Base-by-base conservation (phyloP, 53 echinoderm and acorn worm genomes). In the Temnopleurus reevesii region DNA sequence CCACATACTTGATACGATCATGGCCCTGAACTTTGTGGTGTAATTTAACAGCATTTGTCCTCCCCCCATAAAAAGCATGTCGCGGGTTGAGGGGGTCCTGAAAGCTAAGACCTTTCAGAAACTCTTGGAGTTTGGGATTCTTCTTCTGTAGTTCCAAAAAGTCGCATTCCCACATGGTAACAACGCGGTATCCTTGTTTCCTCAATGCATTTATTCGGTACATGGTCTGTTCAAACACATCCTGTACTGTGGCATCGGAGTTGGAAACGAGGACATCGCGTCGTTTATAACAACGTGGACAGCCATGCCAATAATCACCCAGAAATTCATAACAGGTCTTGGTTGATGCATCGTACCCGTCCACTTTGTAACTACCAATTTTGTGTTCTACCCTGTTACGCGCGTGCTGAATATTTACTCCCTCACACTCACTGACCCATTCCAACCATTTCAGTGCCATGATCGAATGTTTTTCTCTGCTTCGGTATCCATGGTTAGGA, bases 401-500 rank as follows among this genome's bases (percentile, higher is more conserved):
- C 1, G 60, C 86, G 27, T 91, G 60, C 60, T 77, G 26, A 77
- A 92, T 85, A 65, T 90, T 46, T 21, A 90, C 55, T 5, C 55
- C 49, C 15, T 85, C 76, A 12, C 28, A 33, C 41, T 57, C 25
- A 21, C 38, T 33, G 12, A 76, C 81, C 25, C 27, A 59, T 26
- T 57, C 38, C 25, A 93, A n/a, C 90, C 90, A 93, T 13, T 60
- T 85, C 45, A 92, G 25, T 2, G 86, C 85, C n/a, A 49, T 55
- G 44, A 85, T 76, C 0, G 90, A 92, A 30, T 90, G 55, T 15
- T 65, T 90, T 17, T 90, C 83, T 8, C 51, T 13, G 4, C 55
- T 55, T 7, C 17, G 5, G 55, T 59, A 57, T 19, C 76, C 24
- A 9, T 17, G 18, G 0, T 21, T 29, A 81, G 81, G 77, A 0